These are phyloP conservation scores for Eugnorisma glareosa DNA, from an alignment of 2,888 invertebrate genomes.

Conservation along the genomic window DNA sequence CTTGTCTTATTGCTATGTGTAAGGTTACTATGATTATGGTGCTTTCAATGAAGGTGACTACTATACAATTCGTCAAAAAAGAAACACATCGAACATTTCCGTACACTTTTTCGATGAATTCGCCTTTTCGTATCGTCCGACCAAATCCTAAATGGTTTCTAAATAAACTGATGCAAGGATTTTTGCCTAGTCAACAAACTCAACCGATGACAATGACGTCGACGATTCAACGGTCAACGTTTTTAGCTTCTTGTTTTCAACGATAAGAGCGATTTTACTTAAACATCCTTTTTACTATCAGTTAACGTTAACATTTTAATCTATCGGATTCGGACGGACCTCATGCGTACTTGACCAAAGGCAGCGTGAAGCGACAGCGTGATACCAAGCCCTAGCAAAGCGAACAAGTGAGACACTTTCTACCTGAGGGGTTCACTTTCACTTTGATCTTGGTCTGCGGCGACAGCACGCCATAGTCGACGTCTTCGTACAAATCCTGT, in stretches of 20 bases:
- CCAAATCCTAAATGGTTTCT: constrained; percentile 15
- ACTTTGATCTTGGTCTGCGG: constrained; percentile 97
- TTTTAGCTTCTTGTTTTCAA: neutral
- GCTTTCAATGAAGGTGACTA: constrained; percentile 12
- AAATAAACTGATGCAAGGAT: neutral
- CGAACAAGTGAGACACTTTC: constrained; percentile 80
- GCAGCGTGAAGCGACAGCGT: constrained; percentile 55
- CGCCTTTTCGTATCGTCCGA: constrained; percentile 5
- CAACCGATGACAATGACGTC: neutral
- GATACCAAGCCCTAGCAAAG: constrained; percentile 59
- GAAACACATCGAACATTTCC: constrained; percentile 20
- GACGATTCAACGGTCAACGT: neutral
- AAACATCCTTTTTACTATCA: neutral
- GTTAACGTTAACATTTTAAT: neutral
- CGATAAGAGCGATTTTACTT: neutral
- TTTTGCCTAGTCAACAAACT: neutral
- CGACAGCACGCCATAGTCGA: constrained; percentile 95
- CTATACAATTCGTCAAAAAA: neutral
- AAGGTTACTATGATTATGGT: constrained; percentile 12
- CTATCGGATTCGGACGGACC: constrained; percentile 34
- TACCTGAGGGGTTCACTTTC: constrained; percentile 97
- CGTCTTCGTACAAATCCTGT: constrained; percentile 97
- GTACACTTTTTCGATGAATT: constrained; percentile 5
- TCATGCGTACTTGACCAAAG: constrained; percentile 32
- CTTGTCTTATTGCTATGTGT: neutral